Conservation (phyloP, 2,888 invertebrate species). For the Exephanes ischioxanthus region DNA sequence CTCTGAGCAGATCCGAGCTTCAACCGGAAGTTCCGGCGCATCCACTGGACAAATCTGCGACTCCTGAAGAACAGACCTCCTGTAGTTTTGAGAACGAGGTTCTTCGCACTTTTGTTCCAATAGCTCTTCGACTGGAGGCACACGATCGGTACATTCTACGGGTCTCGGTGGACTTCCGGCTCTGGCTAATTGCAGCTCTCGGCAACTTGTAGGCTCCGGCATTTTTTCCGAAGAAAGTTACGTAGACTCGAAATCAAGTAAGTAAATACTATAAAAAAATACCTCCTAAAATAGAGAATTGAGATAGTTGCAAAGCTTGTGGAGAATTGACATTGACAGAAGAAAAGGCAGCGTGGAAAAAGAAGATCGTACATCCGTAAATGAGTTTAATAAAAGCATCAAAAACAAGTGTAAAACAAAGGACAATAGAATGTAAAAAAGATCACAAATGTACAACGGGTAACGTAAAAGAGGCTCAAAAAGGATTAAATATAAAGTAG, state of each 20-base stretch:
- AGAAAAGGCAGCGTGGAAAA: neutral
- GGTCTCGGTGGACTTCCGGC: neutral
- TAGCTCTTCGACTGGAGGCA: slow-evolving; percentile 5
- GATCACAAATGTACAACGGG: slow-evolving; percentile 55
- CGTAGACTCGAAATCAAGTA: neutral
- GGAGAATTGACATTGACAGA: slow-evolving; percentile 9
- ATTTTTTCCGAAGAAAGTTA: slow-evolving; percentile 28
- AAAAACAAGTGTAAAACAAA: slow-evolving; percentile 42
- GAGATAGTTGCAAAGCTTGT: neutral
- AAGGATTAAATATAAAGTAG: slow-evolving; percentile 65
- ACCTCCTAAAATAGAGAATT: neutral
- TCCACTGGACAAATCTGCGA: slow-evolving; percentile 3
- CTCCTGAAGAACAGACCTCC: neutral
- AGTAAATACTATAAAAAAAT: slow-evolving; percentile 6
- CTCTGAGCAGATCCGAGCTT: neutral
- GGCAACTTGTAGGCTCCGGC: slow-evolving; percentile 58
- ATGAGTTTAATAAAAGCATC: slow-evolving; percentile 22
- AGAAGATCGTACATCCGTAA: neutral
- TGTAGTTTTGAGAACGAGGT: neutral
- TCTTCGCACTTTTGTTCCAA: slow-evolving; percentile 26
- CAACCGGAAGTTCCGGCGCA: neutral
- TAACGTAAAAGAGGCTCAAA: slow-evolving; percentile 54
- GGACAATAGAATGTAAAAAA: slow-evolving; percentile 31
- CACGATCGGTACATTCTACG: slow-evolving; percentile 27
- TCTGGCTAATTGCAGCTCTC: slow-evolving; percentile 40